These are phyloP conservation scores for Eudasyphora cyanicolor DNA, from an alignment of 2,888 invertebrate species.

Conservation along the genomic window DNA sequence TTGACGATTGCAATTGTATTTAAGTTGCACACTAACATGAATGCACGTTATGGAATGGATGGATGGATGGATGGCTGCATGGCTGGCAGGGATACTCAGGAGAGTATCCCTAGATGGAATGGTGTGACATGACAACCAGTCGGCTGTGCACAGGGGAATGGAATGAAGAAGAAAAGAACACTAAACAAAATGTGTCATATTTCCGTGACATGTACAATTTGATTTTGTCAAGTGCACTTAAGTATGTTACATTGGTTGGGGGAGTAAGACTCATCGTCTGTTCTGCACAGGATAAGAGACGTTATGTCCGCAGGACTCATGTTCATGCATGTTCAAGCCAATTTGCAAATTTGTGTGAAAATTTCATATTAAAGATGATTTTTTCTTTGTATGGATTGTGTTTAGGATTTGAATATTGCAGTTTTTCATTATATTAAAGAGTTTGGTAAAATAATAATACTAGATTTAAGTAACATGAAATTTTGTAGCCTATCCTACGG, in stretches of 20 bases:
- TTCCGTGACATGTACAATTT: conserved; percentile 59
- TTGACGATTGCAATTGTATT: conserved; percentile 22
- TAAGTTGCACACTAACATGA: background rate
- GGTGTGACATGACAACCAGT: no score
- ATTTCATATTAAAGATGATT: no score
- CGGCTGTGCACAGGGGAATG: conserved; percentile 12
- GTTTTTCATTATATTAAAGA: no score
- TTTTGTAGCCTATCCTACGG: no score
- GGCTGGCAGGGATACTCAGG: background rate
- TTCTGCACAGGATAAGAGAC: no score
- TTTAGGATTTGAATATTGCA: no score
- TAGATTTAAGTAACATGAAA: no score
- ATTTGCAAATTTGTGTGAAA: no score
- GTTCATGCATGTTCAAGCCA: background rate
- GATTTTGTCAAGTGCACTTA: conserved; percentile 56
- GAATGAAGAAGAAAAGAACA: background rate
- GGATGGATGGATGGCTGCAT: background rate
- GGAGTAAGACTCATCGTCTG: background rate
- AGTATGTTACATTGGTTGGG: conserved; percentile 36
- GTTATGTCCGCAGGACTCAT: no score
- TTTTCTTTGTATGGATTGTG: background rate
- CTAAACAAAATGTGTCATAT: conserved; percentile 54
- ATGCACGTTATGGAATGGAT: background rate
- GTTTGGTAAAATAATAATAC: no score
- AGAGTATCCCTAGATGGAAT: no score